Evolutionary conservation across 2,113 vertebrate genomes (phyloP), one percentile per base, ranked within the genome.

Genomic region (Eretmochelys imbricata): DNA sequence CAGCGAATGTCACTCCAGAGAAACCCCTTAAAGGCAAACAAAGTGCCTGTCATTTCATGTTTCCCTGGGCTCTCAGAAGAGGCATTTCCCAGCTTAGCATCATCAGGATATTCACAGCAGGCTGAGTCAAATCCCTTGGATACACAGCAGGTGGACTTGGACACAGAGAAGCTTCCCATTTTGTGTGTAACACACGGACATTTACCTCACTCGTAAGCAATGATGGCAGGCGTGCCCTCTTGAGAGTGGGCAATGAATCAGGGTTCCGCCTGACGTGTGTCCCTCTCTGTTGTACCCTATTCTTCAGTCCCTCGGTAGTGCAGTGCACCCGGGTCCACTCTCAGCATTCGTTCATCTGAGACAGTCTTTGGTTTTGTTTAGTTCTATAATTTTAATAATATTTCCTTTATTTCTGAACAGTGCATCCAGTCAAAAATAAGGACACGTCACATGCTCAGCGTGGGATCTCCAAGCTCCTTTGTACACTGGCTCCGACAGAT

Each of bases 191-290:
- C 82, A 80, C 78, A 0, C 93, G 2, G 89, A 22, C 10, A 0
- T 84, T 97, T 91, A 97, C 95, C 93, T 97, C 97, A 97, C 75
- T 80, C 84, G 4, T 0, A 27, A 97, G 88, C 80, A 93, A 97
- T 93, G 97, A 85, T 55, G 3, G 54, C 82, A 69, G 87, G 50
- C 54, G 84, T 87, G 82, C 50, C 72, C 5, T 87, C 59, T 8
- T 0, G 0, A 80, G 54, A 22, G 29, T 0, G 0, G 65, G 27
- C 53, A 8, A 22, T 82, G 82, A 29, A 48, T 27, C 0, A 0
- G 55, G 13, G 38, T 38, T 5, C 2, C 0, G 38, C n/a, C 49
- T 42, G 22, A 29, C 17, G 22, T n/a, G 10, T 51, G 20, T 62
- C 11, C 27, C 19, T 69, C 35, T 5, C 38, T 46, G 22, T 42